Evolutionary conservation across 37 sponge, comb jelly and placozoan genomes (phyloP), one percentile per base, ranked within the genome.

Genomic region (Sycon ciliatum): DNA sequence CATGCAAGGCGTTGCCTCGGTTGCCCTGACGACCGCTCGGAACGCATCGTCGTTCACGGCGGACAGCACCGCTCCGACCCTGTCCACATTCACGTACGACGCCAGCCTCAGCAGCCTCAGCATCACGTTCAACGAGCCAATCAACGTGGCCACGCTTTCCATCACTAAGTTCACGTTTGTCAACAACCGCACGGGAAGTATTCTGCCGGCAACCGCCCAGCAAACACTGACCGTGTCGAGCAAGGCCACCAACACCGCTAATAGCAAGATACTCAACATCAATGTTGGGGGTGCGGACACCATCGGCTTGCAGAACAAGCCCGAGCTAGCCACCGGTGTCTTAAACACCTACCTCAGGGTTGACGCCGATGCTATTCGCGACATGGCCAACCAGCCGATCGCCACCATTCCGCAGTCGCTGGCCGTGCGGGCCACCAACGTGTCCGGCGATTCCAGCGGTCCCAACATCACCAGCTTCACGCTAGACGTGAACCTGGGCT

Each of bases 261-360:
- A 56, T 66, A 75, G 75, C 1, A 72, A 22, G 26, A 36, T 32
- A 0, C 57, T 87, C 11, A 54, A 39, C 16, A 79, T 87, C 32
- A 53, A 38, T 3, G 77, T 87, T 46, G 84, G 84, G 39, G 52
- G 67, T 35, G 49, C 36, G 20, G 91, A 90, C 30, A 81, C 83
- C 39, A 66, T 36, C 36, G 67, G 36, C 16, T 13, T 66, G 16
- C 33, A 66, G 36, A 36, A 9, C 36, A 36, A 38, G 33, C 11
- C 33, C n/a, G 16, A 36, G 7, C 67, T 66, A 13, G 33, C 38
- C 36, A 23, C 67, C 36, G 33, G 13, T 28, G 9, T 66, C n/a
- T 66, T 38, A 18, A 66, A 66, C 24, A 39, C 49, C 24, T 70
- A 24, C 26, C 31, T 70, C 24, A 32, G 49, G 9, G 29, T 70